Conservation (phyloP, 2,797 vertebrate species). For the Malurus leucopterus region DNA sequence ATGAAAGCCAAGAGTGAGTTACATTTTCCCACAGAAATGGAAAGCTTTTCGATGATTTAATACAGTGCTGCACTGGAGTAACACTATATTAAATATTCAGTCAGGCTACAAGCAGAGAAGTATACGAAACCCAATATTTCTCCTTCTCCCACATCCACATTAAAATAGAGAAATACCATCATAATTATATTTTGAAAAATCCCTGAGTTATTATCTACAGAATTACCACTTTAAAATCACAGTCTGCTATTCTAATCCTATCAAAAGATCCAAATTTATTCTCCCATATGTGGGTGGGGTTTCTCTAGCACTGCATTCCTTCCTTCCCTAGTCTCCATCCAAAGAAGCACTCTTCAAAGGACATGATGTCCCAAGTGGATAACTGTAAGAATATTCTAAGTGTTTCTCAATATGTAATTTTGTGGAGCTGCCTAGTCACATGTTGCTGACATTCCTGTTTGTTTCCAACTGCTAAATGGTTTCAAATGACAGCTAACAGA, state of each 20-base stretch:
- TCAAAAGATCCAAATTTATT: neutral
- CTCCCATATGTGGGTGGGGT: neutral
- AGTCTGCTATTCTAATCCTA: slow-evolving; percentile 11
- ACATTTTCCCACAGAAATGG: slow-evolving; percentile 37
- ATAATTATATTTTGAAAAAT: slow-evolving; percentile 25
- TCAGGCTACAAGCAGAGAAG: slow-evolving; percentile 3
- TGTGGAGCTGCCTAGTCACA: neutral
- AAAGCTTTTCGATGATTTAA: slow-evolving; percentile 48
- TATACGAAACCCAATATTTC: neutral
- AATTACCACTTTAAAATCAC: slow-evolving; percentile 39
- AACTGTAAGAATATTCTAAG: neutral
- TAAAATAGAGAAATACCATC: slow-evolving; percentile 21
- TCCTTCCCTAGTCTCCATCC: neutral
- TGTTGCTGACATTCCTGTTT: neutral
- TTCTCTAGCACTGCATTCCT: neutral
- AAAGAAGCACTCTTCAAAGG: slow-evolving; percentile 29
- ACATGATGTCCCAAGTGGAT: neutral
- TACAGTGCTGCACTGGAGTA: neutral
- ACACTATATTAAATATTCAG: slow-evolving; percentile 1
- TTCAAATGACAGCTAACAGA: neutral
- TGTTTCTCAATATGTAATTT: slow-evolving; percentile 16
- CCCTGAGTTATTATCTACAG: slow-evolving; percentile 56
- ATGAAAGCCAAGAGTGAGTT: slow-evolving; percentile 31
- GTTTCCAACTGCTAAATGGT: neutral
- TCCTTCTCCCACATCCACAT: slow-evolving; percentile 1